Percentiles rank a stretch among this genome's conserved stretches.
phyloP scores from a whole-genome alignment of 2,797 vertebrate genomes.

The Chelonia mydas region DNA sequence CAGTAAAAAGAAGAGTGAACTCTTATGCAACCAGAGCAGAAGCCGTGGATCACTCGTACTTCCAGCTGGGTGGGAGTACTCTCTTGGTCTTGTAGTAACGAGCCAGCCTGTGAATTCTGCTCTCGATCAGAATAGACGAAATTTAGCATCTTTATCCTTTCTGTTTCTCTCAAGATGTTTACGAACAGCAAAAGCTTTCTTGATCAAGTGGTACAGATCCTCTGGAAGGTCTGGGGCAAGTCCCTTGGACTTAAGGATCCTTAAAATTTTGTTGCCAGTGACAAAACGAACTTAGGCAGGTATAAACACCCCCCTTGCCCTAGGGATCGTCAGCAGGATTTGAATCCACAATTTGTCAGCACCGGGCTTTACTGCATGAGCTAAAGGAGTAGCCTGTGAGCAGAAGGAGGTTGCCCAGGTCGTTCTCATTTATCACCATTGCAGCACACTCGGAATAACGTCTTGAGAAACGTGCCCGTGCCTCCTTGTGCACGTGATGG shows the following conservation, averaged over 20 bases:
- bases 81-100: conserved; percentile 99
- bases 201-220: conserved; percentile 91
- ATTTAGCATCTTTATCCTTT: conserved; percentile 99
- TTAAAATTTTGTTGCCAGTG: conserved; percentile 97
- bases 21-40: too few species aligned
- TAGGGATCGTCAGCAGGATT: too few species aligned
- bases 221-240: conserved; percentile 88
- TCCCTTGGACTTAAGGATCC: conserved; percentile 97
- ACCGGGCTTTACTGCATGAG: too few species aligned
- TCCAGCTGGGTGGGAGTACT: conserved; percentile 98
- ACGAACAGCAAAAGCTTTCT: conserved; percentile 97
- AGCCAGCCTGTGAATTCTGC: conserved; percentile 97
- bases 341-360: too few species aligned
- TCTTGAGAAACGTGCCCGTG: too few species aligned
- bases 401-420: too few species aligned
- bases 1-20: too few species aligned
- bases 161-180: conserved; percentile 83
- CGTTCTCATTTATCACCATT: too few species aligned
- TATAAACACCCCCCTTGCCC: too few species aligned
- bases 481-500: not conserved
- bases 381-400: too few species aligned
- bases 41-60: conserved; percentile 79
- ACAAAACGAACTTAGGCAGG: conserved; percentile 89
- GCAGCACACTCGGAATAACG: not conserved
- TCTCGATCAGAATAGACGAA: conserved; percentile 99